Base-by-base conservation (phyloP, 2,113 vertebrate species). In the Gulo gulo region DNA sequence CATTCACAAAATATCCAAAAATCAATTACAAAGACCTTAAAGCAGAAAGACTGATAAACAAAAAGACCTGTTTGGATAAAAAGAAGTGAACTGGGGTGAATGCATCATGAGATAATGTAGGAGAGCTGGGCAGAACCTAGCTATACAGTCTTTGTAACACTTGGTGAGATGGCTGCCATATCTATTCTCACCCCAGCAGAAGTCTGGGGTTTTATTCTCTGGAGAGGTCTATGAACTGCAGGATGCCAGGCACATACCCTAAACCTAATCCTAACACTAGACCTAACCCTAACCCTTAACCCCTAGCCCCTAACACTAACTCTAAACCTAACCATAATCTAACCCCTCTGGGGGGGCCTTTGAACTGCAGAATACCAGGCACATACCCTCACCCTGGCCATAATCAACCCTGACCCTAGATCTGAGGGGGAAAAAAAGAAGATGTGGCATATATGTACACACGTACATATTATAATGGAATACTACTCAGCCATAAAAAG, bases 101-200 rank as follows among this genome's bases (percentile, higher is more conserved):
- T 55, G 36, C 8, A 47, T 11, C 20, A 2, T 7, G 20, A 67
- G 11, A 4, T 2, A 5, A 5, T 0, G 14, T 2, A 15, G 31
- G 12, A 61, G 24, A 59, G 36, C n/a, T 31, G 1, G 11, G 1
- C 2, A 55, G 69, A 82, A 24, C 4, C 59, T 47, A 15, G 26
- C 65, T 39, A 26, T 8, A 9, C 36, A 55, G 42, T 76, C 42
- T 78, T 61, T 65, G 15, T 36, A 14, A 76, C 69, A 20, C 13
- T n/a, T 26, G 42, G 29, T 36, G 52, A 73, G 57, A 31, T 47
- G 42, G 26, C 26, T 18, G 42, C 74, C 74, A 5, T 47, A 26
- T 78, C 26, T 18, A 42, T 31, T 78, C 74, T 18, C 42, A 47
- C 42, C 26, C 42, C 42, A 10, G 26, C 26, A 78, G 26, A 47